phyloP scores from a whole-genome alignment of 92 coral and sea anemone genomes.

The Zoanthus sociatus region DNA sequence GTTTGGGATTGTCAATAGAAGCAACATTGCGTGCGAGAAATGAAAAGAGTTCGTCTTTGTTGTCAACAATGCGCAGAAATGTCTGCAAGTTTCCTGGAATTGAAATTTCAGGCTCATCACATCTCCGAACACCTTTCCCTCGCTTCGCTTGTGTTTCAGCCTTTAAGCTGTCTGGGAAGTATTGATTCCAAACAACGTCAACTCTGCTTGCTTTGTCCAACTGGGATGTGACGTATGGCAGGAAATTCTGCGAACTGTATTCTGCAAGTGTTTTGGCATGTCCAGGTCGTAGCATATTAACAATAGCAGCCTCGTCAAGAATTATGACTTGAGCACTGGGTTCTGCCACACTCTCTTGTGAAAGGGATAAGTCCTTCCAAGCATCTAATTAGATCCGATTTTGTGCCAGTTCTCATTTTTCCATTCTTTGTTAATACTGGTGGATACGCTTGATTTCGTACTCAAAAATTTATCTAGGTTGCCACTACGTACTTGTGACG shows the following conservation, averaged over 20 bases:
- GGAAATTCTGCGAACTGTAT: constrained; percentile 46
- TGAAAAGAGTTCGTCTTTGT: constrained; percentile 44
- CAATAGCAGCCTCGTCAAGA: constrained; percentile 61
- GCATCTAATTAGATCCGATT: constrained; percentile 28
- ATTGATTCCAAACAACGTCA: constrained; percentile 61
- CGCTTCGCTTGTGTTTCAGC: constrained; percentile 50
- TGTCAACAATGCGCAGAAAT: constrained; percentile 35
- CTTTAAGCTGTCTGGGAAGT: constrained; percentile 51
- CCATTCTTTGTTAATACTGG: constrained; percentile 44
- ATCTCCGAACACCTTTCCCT: constrained; percentile 53
- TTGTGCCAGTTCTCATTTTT: neutral
- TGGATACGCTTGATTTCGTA: constrained; percentile 33
- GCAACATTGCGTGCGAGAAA: constrained; percentile 43
- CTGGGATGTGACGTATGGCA: constrained; percentile 56
- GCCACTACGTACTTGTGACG: constrained; percentile 5
- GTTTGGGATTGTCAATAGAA: constrained; percentile 33
- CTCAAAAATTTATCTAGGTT: constrained; percentile 37
- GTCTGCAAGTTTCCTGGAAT: constrained; percentile 50
- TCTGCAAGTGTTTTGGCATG: constrained; percentile 58
- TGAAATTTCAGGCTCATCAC: constrained; percentile 47
- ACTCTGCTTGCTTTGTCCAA: constrained; percentile 47
- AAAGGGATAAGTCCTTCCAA: constrained; percentile 10
- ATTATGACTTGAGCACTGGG: constrained; percentile 38
- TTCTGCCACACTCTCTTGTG: neutral
- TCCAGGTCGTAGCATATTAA: constrained; percentile 61